phyloP scores from a whole-genome alignment of 2,797 vertebrate species.

The Sparidentex hasta region DNA sequence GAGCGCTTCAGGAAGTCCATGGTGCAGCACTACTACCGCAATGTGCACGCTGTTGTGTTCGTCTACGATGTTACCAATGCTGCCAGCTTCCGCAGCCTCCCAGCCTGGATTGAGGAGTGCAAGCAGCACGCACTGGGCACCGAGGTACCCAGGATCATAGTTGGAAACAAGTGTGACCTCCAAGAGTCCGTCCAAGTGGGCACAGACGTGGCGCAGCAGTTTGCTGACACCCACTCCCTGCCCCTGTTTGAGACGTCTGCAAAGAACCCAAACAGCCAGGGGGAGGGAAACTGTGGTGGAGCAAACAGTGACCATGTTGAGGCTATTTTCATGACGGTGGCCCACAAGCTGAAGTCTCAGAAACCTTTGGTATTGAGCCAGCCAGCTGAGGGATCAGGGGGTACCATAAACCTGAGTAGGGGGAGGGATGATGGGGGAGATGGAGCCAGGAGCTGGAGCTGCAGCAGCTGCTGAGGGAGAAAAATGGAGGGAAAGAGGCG shows the following conservation, averaged over 20 bases:
- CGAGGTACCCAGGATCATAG: conserved; percentile 95
- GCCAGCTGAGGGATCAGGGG: conserved; percentile 76
- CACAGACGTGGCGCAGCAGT: conserved; percentile 96
- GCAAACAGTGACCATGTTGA: conserved; percentile 96
- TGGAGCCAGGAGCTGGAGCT: conserved; percentile 74
- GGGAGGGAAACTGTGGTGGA: not conserved
- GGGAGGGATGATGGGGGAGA: conserved; percentile 54
- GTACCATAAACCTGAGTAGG: conserved; percentile 83
- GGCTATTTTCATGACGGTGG: conserved; percentile 98
- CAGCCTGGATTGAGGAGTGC: conserved; percentile 97
- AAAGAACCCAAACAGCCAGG: conserved; percentile 87
- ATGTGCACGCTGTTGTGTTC: conserved; percentile 96
- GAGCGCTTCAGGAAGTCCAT: conserved; percentile 99
- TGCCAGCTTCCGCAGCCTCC: conserved; percentile 94
- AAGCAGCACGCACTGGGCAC: conserved; percentile 92
- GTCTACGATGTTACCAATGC: conserved; percentile 96
- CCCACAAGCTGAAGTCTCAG: conserved; percentile 98
- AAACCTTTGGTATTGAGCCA: conserved; percentile 94
- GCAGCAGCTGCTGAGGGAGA: conserved; percentile 79
- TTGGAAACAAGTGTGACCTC: conserved; percentile 98
- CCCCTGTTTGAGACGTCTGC: conserved; percentile 98
- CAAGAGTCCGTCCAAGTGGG: conserved; percentile 91
- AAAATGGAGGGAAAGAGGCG: conserved; percentile 6
- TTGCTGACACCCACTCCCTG: conserved; percentile 96
- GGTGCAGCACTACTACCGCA: conserved; percentile 99